Evolutionary conservation across 1,140 invertebrate species (phyloP).

Genomic region (Caenorhabditis latens): DNA sequence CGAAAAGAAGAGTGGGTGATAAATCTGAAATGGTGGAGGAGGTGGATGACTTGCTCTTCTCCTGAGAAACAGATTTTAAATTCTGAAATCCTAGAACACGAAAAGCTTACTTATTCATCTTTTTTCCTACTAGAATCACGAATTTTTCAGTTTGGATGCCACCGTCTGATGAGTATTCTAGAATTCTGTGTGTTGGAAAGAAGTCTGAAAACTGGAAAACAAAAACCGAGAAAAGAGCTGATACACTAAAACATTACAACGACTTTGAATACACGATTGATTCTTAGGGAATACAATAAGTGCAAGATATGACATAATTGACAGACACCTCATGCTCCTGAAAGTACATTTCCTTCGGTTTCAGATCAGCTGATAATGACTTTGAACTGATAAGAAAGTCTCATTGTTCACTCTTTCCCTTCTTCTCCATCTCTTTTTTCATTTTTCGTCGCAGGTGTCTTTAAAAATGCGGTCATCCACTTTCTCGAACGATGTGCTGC

Average conservation of each 20-base stretch:
- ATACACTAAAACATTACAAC: not conserved
- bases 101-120: conserved; percentile 46
- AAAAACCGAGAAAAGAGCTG: not conserved
- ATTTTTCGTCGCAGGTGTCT: not conserved
- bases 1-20: not conserved
- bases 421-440: not conserved
- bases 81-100: conserved; percentile 24
- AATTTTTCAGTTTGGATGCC: not conserved
- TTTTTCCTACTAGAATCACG: not conserved
- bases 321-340: not conserved
- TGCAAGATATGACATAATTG: not conserved
- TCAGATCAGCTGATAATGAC: conserved; percentile 32
- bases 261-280: too few species aligned
- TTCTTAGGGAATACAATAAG: too few species aligned
- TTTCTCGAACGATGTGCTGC: not conserved
- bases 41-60: conserved; percentile 15
- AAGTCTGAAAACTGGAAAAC: not conserved
- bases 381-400: conserved; percentile 22
- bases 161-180: not conserved
- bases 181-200: not conserved
- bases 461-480: conserved; percentile 20
- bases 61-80: not conserved
- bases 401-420: conserved; percentile 14
- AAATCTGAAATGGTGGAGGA: not conserved
- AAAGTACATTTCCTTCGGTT: conserved; percentile 4